Evolutionary conservation across 2,888 invertebrate genomes (phyloP), one percentile per base, ranked within the genome.

Genomic region (Gisinianus flammeolus): DNA sequence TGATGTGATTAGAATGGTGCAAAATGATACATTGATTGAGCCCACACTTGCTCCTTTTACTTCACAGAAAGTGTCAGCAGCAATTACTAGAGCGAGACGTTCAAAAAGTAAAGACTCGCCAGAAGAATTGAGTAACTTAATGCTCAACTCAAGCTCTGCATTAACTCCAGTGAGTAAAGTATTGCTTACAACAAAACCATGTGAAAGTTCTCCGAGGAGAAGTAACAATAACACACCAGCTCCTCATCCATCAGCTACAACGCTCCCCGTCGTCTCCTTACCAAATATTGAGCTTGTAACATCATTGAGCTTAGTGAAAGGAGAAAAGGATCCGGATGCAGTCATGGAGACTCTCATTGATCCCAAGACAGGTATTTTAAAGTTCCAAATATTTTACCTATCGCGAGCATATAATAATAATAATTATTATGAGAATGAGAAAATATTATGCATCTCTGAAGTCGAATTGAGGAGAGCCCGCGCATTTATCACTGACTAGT

Each of bases 351-450:
- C 91, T 3, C 86, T 93, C 24, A 92, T 93, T 64, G 93, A 93
- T 87, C 92, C 93, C 0, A 92, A 92, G 0, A 93, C 93, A 0
- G 93, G 93, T 1, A n/a, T n/a, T n/a, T n/a, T n/a, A n/a, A n/a
- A n/a, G n/a, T n/a, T n/a, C n/a, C n/a, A n/a, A n/a, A n/a, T n/a
- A n/a, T n/a, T n/a, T n/a, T n/a, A n/a, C n/a, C n/a, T n/a, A n/a
- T n/a, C n/a, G n/a, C n/a, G n/a, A n/a, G n/a, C n/a, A n/a, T n/a
- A n/a, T n/a, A n/a, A n/a, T n/a, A n/a, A n/a, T n/a, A n/a, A n/a
- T n/a, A n/a, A n/a, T n/a, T n/a, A n/a, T n/a, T n/a, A n/a, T n/a
- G n/a, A n/a, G n/a, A n/a, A n/a, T n/a, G n/a, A n/a, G n/a, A n/a
- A n/a, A n/a, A n/a, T n/a, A n/a, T n/a, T n/a, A n/a, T n/a, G n/a